Conservation (phyloP, 1,140 invertebrate species). For the Drosophila tani region DNA sequence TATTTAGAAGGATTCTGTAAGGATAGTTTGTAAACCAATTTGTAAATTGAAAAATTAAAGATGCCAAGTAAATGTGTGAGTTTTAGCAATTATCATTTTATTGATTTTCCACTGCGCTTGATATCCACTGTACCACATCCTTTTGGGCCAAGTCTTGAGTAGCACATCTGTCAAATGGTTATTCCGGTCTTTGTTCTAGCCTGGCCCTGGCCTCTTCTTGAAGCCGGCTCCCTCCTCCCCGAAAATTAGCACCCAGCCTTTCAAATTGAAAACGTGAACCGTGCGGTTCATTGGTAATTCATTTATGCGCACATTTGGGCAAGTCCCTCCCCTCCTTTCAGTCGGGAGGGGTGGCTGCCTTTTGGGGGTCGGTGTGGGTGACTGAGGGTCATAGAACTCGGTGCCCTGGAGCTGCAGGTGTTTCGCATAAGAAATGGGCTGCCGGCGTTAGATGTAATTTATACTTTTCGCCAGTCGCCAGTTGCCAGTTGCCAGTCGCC, state of each 20-base stretch:
- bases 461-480: slow-evolving; percentile 80
- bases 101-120: neutral
- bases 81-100: neutral
- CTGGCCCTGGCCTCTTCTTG: slow-evolving; percentile 9
- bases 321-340: slow-evolving; percentile 16
- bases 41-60: neutral
- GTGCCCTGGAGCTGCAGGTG: slow-evolving; percentile 64
- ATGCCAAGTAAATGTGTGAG: too few relatives aligned
- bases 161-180: slow-evolving; percentile 73
- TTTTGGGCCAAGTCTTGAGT: slow-evolving; percentile 9
- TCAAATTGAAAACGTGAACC: slow-evolving; percentile 80
- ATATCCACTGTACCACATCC: slow-evolving; percentile 21
- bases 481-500: slow-evolving; percentile 70
- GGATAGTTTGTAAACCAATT: too few relatives aligned
- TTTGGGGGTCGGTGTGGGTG: neutral
- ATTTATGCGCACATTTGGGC: slow-evolving; percentile 80
- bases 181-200: slow-evolving; percentile 61
- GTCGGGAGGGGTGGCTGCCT: slow-evolving; percentile 2
- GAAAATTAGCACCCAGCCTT: slow-evolving; percentile 67
- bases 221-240: neutral
- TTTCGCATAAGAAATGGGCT: slow-evolving; percentile 77
- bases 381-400: slow-evolving; percentile 18
- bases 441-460: slow-evolving; percentile 76
- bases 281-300: slow-evolving; percentile 83
- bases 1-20: too few relatives aligned